Evolutionary conservation across 2,888 invertebrate genomes (phyloP).

Genomic region (Drosophila neutralis): DNA sequence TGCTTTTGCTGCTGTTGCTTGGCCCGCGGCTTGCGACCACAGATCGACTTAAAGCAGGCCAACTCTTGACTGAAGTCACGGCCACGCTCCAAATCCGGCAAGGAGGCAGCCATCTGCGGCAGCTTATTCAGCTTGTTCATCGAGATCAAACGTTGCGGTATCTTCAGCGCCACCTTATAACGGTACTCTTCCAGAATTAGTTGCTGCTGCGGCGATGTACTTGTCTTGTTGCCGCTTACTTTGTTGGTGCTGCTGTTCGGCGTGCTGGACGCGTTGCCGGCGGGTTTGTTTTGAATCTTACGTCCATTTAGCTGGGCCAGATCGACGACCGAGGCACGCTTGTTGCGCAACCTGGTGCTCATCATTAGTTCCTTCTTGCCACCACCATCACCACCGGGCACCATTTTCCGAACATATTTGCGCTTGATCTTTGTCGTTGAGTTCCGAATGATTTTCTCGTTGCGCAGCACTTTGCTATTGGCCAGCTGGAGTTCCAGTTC

Average conservation of each 20-base stretch:
- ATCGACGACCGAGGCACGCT: constrained; percentile 47
- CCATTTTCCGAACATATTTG: constrained; percentile 80
- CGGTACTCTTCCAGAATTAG: constrained; percentile 89
- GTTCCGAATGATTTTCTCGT: constrained; percentile 83
- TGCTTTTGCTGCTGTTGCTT: constrained; percentile 22
- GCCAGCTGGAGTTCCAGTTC: constrained; percentile 83
- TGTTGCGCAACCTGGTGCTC: constrained; percentile 74
- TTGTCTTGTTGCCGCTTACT: constrained; percentile 1
- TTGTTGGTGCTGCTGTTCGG: constrained; percentile 86
- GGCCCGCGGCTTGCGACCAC: constrained; percentile 35
- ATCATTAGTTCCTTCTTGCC: constrained; percentile 66
- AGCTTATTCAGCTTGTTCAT: constrained; percentile 89
- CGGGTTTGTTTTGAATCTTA: constrained; percentile 34
- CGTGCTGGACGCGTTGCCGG: neutral
- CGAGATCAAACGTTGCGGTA: constrained; percentile 92
- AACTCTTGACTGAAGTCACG: constrained; percentile 60
- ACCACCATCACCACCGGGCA: constrained; percentile 40
- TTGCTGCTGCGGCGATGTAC: constrained; percentile 64
- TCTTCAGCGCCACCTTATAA: constrained; percentile 92
- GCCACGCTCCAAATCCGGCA: constrained; percentile 90
- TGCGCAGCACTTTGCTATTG: constrained; percentile 83
- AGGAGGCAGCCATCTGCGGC: constrained; percentile 88
- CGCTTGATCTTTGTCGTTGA: constrained; percentile 80
- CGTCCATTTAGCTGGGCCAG: constrained; percentile 77
- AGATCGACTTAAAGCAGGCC: constrained; percentile 59